A percentile compares a stretch with the other conserved stretches of the same genome.
Conservation (phyloP, 2,797 vertebrate genomes). For the Coilia nasus region DNA sequence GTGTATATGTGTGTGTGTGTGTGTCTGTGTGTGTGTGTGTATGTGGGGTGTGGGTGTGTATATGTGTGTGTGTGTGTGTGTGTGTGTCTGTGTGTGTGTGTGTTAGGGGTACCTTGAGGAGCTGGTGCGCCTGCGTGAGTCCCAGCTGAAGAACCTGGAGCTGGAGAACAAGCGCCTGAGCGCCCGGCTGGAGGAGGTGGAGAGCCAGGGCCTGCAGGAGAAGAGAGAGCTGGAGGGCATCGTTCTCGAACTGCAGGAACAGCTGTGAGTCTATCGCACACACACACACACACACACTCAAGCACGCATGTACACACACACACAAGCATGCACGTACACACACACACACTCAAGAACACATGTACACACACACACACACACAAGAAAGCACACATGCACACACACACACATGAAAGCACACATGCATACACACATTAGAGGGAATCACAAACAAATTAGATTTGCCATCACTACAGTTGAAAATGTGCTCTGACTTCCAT, state of each 20-base stretch:
- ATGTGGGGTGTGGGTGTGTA: not conserved
- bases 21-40: not conserved
- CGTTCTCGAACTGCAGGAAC: conserved; percentile 86
- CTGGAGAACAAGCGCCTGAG: conserved; percentile 82
- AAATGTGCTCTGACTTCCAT: too few relatives aligned
- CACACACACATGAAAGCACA: too few relatives aligned
- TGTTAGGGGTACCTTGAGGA: conserved; percentile 85
- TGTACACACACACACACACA: too few relatives aligned
- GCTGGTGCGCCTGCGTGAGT: conserved; percentile 84
- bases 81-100: conserved; percentile 14
- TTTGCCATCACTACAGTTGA: too few relatives aligned
- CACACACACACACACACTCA: not conserved
- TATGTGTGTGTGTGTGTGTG: not conserved
- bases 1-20: not conserved
- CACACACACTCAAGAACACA: too few relatives aligned
- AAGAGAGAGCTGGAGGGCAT: conserved; percentile 84
- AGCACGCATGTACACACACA: not conserved
- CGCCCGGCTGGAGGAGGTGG: conserved; percentile 78
- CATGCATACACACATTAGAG: too few relatives aligned
- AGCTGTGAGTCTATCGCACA: conserved; percentile 75
- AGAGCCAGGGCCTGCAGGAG: conserved; percentile 83
- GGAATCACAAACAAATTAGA: too few relatives aligned
- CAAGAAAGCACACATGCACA: too few relatives aligned
- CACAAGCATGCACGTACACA: too few relatives aligned
- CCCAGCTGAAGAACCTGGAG: conserved; percentile 86